These are phyloP conservation scores for Kryptopterus vitreolus DNA, from an alignment of 2,797 vertebrate species.

Conservation along the genomic window DNA sequence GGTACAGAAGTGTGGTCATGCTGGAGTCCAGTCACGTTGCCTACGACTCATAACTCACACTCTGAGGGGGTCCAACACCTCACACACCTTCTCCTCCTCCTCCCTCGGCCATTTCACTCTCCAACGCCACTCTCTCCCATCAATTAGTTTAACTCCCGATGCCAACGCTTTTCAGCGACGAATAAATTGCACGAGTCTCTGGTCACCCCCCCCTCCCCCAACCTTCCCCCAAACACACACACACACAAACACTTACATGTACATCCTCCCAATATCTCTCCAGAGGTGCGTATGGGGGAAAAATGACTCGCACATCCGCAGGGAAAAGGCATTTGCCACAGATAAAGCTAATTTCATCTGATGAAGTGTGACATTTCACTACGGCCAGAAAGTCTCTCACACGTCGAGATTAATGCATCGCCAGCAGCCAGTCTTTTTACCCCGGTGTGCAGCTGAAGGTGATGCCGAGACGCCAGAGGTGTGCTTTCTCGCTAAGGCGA, in stretches of 20 bases:
- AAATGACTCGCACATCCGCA: slow-evolving; percentile 27
- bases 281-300: slow-evolving; percentile 36
- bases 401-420: slow-evolving; percentile 76
- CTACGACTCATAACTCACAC: slow-evolving; percentile 52
- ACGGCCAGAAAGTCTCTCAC: slow-evolving; percentile 63
- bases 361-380: slow-evolving; percentile 60
- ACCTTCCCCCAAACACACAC: not conserved
- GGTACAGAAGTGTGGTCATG: slow-evolving; percentile 39
- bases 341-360: slow-evolving; percentile 60
- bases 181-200: slow-evolving; percentile 26
- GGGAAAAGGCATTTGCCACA: slow-evolving; percentile 52
- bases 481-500: slow-evolving; percentile 6
- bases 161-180: slow-evolving; percentile 29
- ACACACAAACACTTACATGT: not conserved
- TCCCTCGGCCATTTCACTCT: slow-evolving; percentile 42
- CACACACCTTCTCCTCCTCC: slow-evolving; percentile 32
- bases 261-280: not conserved
- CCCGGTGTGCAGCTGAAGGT: not conserved
- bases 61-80: slow-evolving; percentile 28
- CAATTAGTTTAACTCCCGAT: slow-evolving; percentile 54
- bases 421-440: slow-evolving; percentile 69
- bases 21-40: slow-evolving; percentile 50
- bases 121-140: slow-evolving; percentile 43
- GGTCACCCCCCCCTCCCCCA: not conserved
- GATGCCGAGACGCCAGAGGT: not conserved